These are phyloP conservation scores for Nothura maculosa DNA, from an alignment of 2,797 vertebrate genomes.

Conservation along the genomic window DNA sequence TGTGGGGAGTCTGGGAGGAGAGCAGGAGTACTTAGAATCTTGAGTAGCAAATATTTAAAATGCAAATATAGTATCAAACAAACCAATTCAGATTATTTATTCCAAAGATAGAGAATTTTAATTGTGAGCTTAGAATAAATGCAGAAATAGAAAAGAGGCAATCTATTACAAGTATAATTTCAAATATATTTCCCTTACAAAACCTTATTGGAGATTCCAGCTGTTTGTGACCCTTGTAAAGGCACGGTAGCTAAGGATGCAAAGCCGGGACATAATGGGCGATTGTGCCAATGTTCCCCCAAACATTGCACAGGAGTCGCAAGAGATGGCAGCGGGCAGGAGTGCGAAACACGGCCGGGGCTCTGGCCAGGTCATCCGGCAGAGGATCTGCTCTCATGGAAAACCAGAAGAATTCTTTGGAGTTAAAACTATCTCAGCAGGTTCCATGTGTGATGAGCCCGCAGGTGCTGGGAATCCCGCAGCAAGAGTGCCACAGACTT, in stretches of 20 bases:
- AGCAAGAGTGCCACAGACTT: not conserved
- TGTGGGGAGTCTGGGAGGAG: not conserved
- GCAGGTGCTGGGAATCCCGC: not conserved
- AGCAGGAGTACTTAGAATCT: not conserved
- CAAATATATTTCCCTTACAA: constrained; percentile 1
- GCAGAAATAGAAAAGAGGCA: not conserved
- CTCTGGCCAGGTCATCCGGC: not conserved
- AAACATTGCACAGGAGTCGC: not conserved
- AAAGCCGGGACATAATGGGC: not conserved
- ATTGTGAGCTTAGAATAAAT: constrained; percentile 6
- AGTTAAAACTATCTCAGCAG: not conserved
- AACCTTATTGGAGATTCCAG: constrained; percentile 1
- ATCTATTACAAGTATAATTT: not conserved
- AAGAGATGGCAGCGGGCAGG: not conserved
- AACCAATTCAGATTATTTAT: not conserved
- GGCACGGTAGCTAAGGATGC: not conserved
- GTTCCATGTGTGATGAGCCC: not conserved
- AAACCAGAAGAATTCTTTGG: not conserved
- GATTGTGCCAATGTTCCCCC: not conserved
- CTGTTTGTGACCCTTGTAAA: not conserved
- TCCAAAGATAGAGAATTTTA: not conserved
- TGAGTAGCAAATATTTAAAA: not conserved
- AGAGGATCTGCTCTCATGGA: not conserved
- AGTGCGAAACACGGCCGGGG: not conserved
- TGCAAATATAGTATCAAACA: not conserved